phyloP scores from a whole-genome alignment of 2,888 invertebrate genomes.

The Scelioninae gen. 1 region DNA sequence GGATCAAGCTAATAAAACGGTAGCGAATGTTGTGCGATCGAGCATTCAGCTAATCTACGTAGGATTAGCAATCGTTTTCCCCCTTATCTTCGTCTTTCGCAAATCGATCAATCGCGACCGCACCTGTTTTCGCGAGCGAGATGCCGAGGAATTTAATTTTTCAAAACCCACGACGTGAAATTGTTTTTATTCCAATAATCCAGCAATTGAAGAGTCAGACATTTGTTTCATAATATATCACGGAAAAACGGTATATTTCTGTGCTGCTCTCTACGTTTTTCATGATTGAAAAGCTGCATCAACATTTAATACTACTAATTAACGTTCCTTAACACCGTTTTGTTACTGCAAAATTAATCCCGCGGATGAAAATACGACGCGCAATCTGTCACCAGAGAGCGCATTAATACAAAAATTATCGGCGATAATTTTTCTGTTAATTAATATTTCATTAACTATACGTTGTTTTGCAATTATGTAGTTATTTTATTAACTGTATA shows the following conservation, averaged over 20 bases:
- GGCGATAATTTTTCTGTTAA: constrained; percentile 21
- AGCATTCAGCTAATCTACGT: constrained; percentile 38
- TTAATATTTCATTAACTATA: constrained; percentile 27
- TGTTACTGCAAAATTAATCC: constrained; percentile 14
- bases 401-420: constrained; percentile 8
- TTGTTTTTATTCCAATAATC: constrained; percentile 7
- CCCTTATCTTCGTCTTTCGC: constrained; percentile 41
- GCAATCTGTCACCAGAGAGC: constrained; percentile 1
- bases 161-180: background rate
- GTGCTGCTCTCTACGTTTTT: background rate
- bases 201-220: background rate
- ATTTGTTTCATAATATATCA: constrained; percentile 8
- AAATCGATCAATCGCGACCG: constrained; percentile 48
- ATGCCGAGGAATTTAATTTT: background rate
- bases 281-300: constrained; percentile 35
- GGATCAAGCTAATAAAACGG: constrained; percentile 54
- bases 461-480: constrained; percentile 34
- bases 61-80: constrained; percentile 36
- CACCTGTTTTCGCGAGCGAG: constrained; percentile 43
- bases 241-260: background rate
- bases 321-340: constrained; percentile 15
- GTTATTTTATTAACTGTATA: constrained; percentile 39
- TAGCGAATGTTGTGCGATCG: constrained; percentile 43
- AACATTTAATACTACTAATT: constrained; percentile 30
- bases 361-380: background rate